Evolutionary conservation across 1,140 invertebrate genomes (phyloP), one percentile per base, ranked within the genome.

Genomic region (Platyscapa corneri): DNA sequence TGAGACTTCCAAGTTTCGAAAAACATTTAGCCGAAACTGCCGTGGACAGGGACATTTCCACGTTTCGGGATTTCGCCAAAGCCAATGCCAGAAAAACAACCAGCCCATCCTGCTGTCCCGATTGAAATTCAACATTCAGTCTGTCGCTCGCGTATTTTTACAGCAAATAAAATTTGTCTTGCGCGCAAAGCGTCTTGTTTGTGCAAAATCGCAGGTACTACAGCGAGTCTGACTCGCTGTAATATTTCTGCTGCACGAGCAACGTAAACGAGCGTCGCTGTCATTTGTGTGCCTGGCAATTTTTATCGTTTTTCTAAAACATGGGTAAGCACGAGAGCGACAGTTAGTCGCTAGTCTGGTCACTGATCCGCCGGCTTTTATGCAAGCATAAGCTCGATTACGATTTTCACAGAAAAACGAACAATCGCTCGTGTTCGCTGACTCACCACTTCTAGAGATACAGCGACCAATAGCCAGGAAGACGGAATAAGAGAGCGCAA

Each of bases 341-440:
- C 37, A 32, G 37, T n/a, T 27, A n/a, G 30, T 34, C 30, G 37
- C 34, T 27, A n/a, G 30, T 34, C 30, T 70, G 65, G 46, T 81
- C 65, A 81, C 65, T 37, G 65, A 82, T 74, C 80, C 67, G 46
- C 49, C 32, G n/a, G 16, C 65, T 70, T 81, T 75, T 56, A 34
- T n/a, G 34, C 49, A 60, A 53, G 49, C 67, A 74, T 74, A 82
- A 53, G 80, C 46, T 56, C 67, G 67, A 53, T 34, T 37, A 65
- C 46, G 49, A 82, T 82, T 82, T 75, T 75, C 70, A 82, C 70
- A 64, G 53, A 82, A 34, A 72, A 56, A 75, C 42, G 80, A 56
- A 16, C 46, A 7, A 39, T 34, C 67, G 6, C 67, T 70, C 70
- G 20, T 1, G 8, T 16, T 39, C 23, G 72, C 82, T 75, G 72